Evolutionary conservation across 2,113 vertebrate genomes (phyloP).

Genomic region (Tringa solitaria): DNA sequence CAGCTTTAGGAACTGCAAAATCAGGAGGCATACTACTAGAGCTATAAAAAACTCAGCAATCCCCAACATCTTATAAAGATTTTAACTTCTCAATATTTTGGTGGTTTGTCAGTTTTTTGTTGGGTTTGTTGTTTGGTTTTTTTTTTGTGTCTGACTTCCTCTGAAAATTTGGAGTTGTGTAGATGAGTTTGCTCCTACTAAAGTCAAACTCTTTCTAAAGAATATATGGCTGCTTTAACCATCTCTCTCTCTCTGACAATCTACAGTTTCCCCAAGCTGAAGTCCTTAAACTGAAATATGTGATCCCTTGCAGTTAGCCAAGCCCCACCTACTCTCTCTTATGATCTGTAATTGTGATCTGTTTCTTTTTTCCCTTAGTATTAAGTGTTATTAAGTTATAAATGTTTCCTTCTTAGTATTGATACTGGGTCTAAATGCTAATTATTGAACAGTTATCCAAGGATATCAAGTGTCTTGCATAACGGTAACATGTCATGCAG

Average conservation of each 20-base stretch:
- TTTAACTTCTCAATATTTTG: neutral
- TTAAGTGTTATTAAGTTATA: too few species aligned
- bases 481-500: neutral
- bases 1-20: slow-evolving; percentile 33
- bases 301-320: neutral
- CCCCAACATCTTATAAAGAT: neutral
- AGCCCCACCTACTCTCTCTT: slow-evolving; percentile 20
- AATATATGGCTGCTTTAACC: neutral
- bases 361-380: neutral
- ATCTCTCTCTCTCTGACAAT: neutral
- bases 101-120: too few species aligned
- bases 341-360: neutral
- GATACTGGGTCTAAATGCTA: neutral
- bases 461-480: neutral
- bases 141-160: neutral
- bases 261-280: neutral
- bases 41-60: neutral
- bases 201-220: neutral
- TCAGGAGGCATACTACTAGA: neutral
- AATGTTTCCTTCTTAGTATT: neutral
- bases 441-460: neutral
- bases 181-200: neutral
- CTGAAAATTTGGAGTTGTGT: neutral
- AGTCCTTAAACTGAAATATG: neutral
- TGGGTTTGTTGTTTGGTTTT: too few species aligned